phyloP scores from a whole-genome alignment of 2,113 vertebrate species.

The Cygnus atratus region DNA sequence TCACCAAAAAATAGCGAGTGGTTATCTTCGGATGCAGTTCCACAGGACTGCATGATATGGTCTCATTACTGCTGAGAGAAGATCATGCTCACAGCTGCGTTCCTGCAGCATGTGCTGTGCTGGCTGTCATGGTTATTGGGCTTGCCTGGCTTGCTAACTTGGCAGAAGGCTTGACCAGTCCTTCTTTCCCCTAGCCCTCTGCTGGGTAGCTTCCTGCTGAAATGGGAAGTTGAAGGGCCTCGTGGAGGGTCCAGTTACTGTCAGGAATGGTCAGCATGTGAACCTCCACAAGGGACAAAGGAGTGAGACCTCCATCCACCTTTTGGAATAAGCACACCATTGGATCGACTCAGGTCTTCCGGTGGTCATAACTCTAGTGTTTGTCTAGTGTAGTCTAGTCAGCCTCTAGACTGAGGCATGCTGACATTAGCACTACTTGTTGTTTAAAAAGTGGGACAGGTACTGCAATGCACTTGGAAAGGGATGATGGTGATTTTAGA shows the following conservation, averaged over 20 bases:
- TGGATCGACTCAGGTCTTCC: background rate
- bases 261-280: background rate
- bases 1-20: no score
- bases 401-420: background rate
- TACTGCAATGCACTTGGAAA: background rate
- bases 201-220: background rate
- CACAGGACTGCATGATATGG: background rate
- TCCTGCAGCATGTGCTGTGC: fast-evolving
- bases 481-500: no score
- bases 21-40: background rate
- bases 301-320: background rate
- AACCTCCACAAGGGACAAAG: background rate
- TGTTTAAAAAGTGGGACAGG: background rate
- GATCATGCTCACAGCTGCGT: background rate
- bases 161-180: background rate
- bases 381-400: no score
- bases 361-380: background rate
- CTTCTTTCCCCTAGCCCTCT: background rate
- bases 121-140: background rate
- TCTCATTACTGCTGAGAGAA: background rate
- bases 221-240: background rate
- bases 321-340: background rate
- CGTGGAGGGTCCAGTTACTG: background rate
- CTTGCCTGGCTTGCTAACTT: background rate
- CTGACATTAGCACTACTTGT: background rate